phyloP scores from a whole-genome alignment of 2,797 vertebrate genomes.

The Malacoraja senta region DNA sequence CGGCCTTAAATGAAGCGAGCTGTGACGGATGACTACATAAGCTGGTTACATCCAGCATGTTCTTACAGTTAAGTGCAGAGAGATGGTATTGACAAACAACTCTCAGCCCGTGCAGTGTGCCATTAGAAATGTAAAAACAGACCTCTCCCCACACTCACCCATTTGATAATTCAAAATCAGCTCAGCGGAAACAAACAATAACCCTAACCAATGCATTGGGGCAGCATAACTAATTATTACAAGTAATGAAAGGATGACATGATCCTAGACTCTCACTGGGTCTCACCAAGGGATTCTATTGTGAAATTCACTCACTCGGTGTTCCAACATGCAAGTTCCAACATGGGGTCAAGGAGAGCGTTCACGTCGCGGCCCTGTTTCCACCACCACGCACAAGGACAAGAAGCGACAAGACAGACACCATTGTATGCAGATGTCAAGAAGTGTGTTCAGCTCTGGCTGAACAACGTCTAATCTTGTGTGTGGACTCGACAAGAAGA shows the following conservation, averaged over 20 bases:
- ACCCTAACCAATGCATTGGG: neutral
- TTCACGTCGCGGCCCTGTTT: no score
- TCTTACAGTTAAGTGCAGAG: neutral
- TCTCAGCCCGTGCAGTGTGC: neutral
- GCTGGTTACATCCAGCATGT: neutral
- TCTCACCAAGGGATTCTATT: neutral
- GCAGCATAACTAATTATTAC: neutral
- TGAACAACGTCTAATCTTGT: no score
- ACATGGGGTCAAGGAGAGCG: no score
- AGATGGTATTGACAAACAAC: neutral
- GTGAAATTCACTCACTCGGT: neutral
- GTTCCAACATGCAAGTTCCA: neutral
- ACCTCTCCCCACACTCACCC: neutral
- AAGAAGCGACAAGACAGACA: no score
- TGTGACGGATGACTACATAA: no score
- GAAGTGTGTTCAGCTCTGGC: no score
- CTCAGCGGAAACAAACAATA: neutral
- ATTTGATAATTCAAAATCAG: neutral
- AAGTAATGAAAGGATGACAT: neutral
- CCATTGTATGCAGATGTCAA: no score
- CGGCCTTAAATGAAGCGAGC: neutral
- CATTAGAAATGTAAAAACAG: neutral
- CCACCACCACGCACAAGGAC: no score
- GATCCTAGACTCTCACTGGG: neutral
- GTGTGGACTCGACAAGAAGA: no score